A percentile compares a stretch with the other conserved stretches of the same genome.
Conservation (phyloP, 2,888 invertebrate species). For the Caprella mutica region DNA sequence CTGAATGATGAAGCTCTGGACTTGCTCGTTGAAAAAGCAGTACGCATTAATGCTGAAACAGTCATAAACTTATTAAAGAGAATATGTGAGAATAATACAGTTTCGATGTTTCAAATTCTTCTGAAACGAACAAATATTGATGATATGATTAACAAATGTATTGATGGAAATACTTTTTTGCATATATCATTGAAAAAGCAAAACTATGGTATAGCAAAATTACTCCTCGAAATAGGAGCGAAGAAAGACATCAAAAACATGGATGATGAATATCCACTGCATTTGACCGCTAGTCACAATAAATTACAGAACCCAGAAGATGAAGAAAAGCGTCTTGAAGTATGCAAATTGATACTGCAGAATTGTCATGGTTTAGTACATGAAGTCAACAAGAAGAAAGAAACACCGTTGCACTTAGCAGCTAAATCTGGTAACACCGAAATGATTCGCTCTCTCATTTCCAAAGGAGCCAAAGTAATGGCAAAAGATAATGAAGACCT, state of each 20-base stretch:
- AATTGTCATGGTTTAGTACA: background rate
- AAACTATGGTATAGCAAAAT: background rate
- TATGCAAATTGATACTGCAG: background rate
- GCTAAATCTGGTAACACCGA: slow-evolving; percentile 6
- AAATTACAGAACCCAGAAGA: background rate
- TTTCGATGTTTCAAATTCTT: too few species aligned
- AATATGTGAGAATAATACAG: background rate
- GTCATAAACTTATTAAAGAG: too few species aligned
- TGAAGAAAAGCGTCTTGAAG: background rate
- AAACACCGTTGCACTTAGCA: slow-evolving; percentile 6
- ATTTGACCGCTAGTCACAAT: background rate
- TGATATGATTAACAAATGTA: too few species aligned
- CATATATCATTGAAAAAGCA: background rate
- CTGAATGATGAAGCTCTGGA: too few species aligned
- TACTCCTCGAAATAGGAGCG: background rate
- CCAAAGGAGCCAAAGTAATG: background rate
- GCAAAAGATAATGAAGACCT: background rate
- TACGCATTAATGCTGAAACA: background rate
- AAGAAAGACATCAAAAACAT: background rate
- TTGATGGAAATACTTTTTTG: background rate
- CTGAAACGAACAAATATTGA: too few species aligned
- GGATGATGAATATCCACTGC: slow-evolving; percentile 4
- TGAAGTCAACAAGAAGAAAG: background rate
- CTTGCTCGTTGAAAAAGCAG: background rate
- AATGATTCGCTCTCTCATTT: background rate